A percentile compares a stretch with the other conserved stretches of the same genome.
Evolutionary conservation across 2,888 invertebrate species (phyloP).

Genomic region (Dasysyrphus albostriatus): DNA sequence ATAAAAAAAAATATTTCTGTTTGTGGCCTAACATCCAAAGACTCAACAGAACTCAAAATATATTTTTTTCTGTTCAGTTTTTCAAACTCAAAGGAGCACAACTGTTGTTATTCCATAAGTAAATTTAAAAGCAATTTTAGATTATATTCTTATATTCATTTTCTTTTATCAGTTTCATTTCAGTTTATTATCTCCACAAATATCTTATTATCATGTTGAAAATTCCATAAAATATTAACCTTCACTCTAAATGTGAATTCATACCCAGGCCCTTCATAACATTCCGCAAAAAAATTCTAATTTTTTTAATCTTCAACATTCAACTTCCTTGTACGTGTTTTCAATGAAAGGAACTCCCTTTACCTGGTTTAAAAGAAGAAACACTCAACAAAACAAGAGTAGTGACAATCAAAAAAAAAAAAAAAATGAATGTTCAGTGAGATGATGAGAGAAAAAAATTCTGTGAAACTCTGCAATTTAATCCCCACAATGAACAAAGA

Average conservation of each 20-base stretch:
- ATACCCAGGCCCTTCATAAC: not conserved
- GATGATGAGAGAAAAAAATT: not conserved
- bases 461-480: slow-evolving; percentile 22
- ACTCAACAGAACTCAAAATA: too few relatives aligned
- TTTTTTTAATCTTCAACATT: not conserved
- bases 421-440: not conserved
- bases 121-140: slow-evolving; percentile 1
- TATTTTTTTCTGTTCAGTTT: too few relatives aligned
- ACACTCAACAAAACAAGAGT: slow-evolving; percentile 23
- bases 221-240: slow-evolving; percentile 9
- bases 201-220: not conserved
- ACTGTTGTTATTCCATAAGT: not conserved
- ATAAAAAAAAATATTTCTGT: too few relatives aligned
- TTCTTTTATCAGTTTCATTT: too few relatives aligned
- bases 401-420: slow-evolving; percentile 28
- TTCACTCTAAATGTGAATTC: not conserved
- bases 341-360: slow-evolving; percentile 2
- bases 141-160: not conserved
- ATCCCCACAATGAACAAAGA: slow-evolving; percentile 33
- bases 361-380: not conserved
- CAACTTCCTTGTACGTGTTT: slow-evolving; percentile 26
- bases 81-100: not conserved
- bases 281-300: slow-evolving; percentile 1
- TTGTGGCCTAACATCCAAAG: too few relatives aligned
- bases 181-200: not conserved